Percentiles rank a stretch among this genome's conserved stretches.
Conservation (phyloP, 2,888 invertebrate species). For the Cyaniris semiargus region DNA sequence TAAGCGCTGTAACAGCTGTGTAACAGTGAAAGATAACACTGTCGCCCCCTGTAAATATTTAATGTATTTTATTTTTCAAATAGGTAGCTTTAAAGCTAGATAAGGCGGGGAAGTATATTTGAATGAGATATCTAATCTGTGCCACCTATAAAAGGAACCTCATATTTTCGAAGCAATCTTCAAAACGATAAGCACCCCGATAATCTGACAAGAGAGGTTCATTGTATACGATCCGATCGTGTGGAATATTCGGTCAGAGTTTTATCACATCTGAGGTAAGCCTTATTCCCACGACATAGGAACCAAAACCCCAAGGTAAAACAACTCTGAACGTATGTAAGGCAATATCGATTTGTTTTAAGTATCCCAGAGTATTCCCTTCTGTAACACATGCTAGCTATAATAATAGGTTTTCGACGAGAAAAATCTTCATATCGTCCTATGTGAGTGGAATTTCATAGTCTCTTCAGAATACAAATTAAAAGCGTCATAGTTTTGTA, state of each 20-base stretch:
- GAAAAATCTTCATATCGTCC: background rate
- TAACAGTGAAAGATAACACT: no score
- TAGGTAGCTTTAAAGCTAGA: background rate
- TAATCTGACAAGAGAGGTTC: conserved; percentile 14
- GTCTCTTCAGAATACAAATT: background rate
- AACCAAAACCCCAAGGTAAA: background rate
- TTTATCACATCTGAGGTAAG: background rate
- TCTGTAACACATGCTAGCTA: background rate
- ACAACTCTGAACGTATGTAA: background rate
- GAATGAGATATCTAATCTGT: background rate
- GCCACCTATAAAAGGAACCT: background rate
- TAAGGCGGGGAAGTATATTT: background rate
- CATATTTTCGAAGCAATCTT: conserved; percentile 20
- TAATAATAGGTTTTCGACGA: background rate
- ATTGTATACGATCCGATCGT: conserved; percentile 10
- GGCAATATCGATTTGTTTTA: conserved; percentile 22
- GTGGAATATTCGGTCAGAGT: background rate
- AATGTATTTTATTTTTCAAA: no score
- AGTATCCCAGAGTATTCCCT: background rate
- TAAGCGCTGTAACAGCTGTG: no score
- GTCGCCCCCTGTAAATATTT: no score
- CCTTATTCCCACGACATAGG: background rate
- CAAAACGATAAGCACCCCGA: conserved; percentile 13
- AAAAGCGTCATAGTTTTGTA: no score
- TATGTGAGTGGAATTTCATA: background rate